Conservation (phyloP, 2,888 invertebrate species). For the Diarsia rubi region DNA sequence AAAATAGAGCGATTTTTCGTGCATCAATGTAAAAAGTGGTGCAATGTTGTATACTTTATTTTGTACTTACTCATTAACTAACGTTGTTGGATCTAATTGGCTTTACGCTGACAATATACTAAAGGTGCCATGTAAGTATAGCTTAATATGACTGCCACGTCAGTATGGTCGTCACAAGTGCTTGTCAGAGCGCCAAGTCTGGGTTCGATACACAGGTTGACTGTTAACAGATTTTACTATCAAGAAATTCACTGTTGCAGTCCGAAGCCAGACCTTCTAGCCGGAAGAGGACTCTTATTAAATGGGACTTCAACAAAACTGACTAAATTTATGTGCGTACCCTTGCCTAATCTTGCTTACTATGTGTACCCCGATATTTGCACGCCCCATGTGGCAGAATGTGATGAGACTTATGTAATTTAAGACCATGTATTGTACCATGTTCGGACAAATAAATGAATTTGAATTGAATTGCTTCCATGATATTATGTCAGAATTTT, state of each 20-base stretch:
- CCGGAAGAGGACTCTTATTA: background rate
- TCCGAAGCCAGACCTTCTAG: background rate
- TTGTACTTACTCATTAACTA: background rate
- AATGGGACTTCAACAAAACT: background rate
- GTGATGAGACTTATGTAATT: no score
- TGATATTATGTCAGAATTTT: no score
- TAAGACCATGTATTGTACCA: no score
- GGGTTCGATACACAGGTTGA: background rate
- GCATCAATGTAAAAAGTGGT: background rate
- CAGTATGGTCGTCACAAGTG: background rate
- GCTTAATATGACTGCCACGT: background rate
- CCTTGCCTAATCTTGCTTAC: no score
- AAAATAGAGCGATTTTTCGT: constrained; percentile 1
- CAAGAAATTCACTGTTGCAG: background rate
- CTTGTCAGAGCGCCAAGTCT: background rate
- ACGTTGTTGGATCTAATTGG: background rate
- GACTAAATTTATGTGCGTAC: background rate
- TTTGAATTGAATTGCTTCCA: no score
- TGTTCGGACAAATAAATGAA: no score
- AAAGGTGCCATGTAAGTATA: background rate
- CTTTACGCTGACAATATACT: background rate
- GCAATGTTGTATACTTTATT: background rate
- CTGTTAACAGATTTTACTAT: background rate
- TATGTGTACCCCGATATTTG: no score
- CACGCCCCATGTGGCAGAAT: no score